Conservation (phyloP, 2,888 invertebrate species). For the Leptinotarsa juncta region DNA sequence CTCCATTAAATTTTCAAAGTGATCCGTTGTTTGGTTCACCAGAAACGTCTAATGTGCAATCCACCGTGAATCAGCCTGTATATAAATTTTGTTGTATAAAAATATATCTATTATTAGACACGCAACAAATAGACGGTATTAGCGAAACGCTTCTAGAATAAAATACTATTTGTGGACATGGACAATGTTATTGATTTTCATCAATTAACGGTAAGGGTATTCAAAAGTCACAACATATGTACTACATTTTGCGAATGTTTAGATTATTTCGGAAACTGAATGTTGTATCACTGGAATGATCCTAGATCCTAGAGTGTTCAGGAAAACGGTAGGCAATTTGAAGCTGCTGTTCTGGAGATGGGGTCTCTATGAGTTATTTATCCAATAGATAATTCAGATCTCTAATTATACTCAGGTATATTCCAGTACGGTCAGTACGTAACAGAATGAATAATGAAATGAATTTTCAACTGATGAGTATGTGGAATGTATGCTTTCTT, state of each 20-base stretch:
- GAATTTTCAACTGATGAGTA: background rate
- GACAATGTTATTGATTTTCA: too few species aligned
- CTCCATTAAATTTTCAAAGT: too few species aligned
- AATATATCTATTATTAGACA: too few species aligned
- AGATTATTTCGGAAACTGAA: constrained; percentile 12
- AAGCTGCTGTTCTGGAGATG: constrained; percentile 10
- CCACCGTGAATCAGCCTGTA: too few species aligned
- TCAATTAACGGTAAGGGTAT: too few species aligned
- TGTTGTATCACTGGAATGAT: constrained; percentile 19
- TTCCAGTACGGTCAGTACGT: background rate
- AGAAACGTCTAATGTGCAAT: too few species aligned
- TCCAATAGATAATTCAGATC: constrained; percentile 8
- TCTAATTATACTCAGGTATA: background rate
- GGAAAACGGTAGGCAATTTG: background rate
- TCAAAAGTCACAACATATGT: too few species aligned
- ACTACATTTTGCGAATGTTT: background rate
- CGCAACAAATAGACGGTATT: too few species aligned
- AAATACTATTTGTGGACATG: too few species aligned
- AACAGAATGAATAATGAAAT: constrained; percentile 14
- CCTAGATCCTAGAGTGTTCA: constrained; percentile 2
- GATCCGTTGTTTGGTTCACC: too few species aligned
- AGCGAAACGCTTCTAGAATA: too few species aligned
- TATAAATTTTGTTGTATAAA: too few species aligned
- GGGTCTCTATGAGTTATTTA: constrained; percentile 19
- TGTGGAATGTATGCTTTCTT: background rate